phyloP scores from a whole-genome alignment of 2,888 invertebrate genomes.

The Emmelina monodactyla region DNA sequence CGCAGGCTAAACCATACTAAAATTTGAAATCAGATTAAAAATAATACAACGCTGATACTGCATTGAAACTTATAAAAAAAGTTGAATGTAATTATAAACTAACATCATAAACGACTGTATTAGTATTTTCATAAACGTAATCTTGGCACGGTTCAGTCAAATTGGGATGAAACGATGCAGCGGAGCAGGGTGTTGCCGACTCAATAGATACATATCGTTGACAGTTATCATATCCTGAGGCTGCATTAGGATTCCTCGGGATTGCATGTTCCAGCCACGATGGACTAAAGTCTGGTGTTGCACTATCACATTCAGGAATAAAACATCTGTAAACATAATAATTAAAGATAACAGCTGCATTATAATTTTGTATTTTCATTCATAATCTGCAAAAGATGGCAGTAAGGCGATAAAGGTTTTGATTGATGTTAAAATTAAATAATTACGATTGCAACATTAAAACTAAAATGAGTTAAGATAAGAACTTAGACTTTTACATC shows the following conservation, averaged over 20 bases:
- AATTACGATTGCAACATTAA: no score
- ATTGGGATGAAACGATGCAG: constrained; percentile 27
- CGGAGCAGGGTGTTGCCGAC: constrained; percentile 25
- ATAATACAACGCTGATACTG: background rate
- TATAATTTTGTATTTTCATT: no score
- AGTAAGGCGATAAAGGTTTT: no score
- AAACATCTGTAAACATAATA: no score
- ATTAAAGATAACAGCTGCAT: no score
- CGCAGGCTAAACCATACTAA: constrained; percentile 69
- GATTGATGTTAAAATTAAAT: no score
- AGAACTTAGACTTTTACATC: no score
- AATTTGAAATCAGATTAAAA: constrained; percentile 12
- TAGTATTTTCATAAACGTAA: constrained; percentile 32
- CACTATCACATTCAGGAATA: constrained; percentile 32
- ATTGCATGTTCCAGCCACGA: constrained; percentile 52
- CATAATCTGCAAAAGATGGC: no score
- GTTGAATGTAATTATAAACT: no score
- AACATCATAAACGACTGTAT: constrained; percentile 44
- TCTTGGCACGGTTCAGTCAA: constrained; percentile 24
- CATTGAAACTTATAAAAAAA: no score
- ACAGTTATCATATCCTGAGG: constrained; percentile 43
- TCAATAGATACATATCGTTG: constrained; percentile 30
- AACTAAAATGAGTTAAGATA: no score
- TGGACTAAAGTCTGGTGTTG: constrained; percentile 29
- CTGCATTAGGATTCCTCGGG: constrained; percentile 28